Base-by-base conservation (phyloP, 2,888 invertebrate species). In the Tryphoninae sp. region DNA sequence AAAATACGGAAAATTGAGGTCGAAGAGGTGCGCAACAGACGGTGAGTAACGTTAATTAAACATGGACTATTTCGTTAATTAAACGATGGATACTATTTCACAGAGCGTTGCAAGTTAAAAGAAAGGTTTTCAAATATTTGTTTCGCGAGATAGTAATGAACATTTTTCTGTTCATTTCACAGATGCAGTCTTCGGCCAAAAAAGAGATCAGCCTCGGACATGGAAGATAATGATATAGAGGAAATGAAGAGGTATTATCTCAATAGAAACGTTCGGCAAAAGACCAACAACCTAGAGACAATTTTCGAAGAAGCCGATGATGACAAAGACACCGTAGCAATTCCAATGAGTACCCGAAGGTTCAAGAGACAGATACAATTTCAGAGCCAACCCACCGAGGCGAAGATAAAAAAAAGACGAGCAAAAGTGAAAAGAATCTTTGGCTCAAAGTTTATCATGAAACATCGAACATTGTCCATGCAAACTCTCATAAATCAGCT, bases 251-350 rank as follows among this genome's bases (percentile, higher is more conserved):
- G 94, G 61, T 92, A 94, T 84, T 94, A 94, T 88, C 92, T 94
- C 53, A 94, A 94, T 86, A 94, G 93, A 88, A 94, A 92, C 87
- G 91, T 94, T 0, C 94, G 94, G 87, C 92, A 92, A 61, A 84
- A 92, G 53, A 92, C 94, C 68, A 93, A 94, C 86, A 93, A 93
- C 78, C 91, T 95, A 86, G 95, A 95, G 90, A 95, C 95, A 1
- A 95, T 95, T 87, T 94, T 93, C 87, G 95, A 95, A 91, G 95
- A 95, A 84, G 93, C 93, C 86, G 91, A 92, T 81, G 92, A 90
- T 62, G 92, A 86, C 80, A 91, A 89, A 83, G 93, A 93, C 67
- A 89, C 92, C 42, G 90, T 92, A 65, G 89, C 91, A n/a, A 89
- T 92, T 4, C 64, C 64, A 0, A 93, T 94, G 86, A 93, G 94